A percentile compares a stretch with the other conserved stretches of the same genome.
phyloP scores from a whole-genome alignment of 2,888 invertebrate genomes.

The Odontomyia ornata region DNA sequence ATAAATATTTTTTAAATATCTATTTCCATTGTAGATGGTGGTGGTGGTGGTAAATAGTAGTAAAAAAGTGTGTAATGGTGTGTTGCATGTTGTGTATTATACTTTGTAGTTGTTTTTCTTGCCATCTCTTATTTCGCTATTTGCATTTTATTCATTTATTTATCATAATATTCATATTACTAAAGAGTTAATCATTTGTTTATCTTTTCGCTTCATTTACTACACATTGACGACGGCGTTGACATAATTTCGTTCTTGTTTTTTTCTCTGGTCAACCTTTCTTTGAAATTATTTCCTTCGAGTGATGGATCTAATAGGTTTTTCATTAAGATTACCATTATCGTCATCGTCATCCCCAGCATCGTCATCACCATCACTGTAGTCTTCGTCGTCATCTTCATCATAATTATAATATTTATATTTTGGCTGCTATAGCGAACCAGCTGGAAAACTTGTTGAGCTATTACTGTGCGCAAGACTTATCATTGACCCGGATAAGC shows the following conservation, averaged over 20 bases:
- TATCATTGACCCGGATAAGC: slow-evolving; percentile 92
- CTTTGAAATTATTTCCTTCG: not conserved
- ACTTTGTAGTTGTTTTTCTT: slow-evolving; percentile 1
- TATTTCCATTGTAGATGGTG: slow-evolving; percentile 31
- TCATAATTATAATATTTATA: slow-evolving; percentile 34
- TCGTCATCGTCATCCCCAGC: not conserved
- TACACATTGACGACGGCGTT: slow-evolving; percentile 34
- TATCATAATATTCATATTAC: not conserved
- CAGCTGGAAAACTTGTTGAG: slow-evolving; percentile 89
- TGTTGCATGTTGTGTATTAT: slow-evolving; percentile 20
- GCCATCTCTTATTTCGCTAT: not conserved
- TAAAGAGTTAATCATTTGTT: slow-evolving; percentile 16
- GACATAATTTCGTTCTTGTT: not conserved
- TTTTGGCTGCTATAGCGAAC: slow-evolving; percentile 71
- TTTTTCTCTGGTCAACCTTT: not conserved
- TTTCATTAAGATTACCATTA: slow-evolving; percentile 15
- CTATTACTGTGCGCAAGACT: slow-evolving; percentile 96
- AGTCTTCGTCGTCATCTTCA: not conserved
- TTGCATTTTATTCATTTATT: not conserved
- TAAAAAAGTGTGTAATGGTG: slow-evolving; percentile 30
- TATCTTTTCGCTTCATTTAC: slow-evolving; percentile 1
- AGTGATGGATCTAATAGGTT: not conserved
- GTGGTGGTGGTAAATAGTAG: slow-evolving; percentile 24
- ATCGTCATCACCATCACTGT: not conserved
- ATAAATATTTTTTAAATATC: slow-evolving; percentile 39